Base-by-base conservation (phyloP, 30 jellyfish, hydroid and myxozoan species). In the Aurelia coerulea region DNA sequence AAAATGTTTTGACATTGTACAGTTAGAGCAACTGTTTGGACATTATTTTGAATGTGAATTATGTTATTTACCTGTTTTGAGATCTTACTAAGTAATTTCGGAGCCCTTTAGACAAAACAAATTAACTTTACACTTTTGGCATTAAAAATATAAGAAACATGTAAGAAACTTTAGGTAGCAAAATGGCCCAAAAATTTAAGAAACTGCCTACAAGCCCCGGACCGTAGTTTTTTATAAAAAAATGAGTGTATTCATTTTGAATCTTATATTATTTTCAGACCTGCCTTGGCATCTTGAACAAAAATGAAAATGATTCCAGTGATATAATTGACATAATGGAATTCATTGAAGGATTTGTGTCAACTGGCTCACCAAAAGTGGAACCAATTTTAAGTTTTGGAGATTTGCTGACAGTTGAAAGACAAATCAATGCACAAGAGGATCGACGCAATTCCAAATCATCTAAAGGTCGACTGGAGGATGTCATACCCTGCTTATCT, bases 401-500 rank as follows among this genome's bases (percentile, higher is more conserved):
- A 33, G 86, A 75, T 75, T 33, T 75, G 74, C 39, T 75, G 73
- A 75, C 86, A 50, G 86, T 75, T 51, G 86, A 75, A 53, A 56
- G 86, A 51, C 59, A 75, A 33, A 18, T 75, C 9, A 75, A 75
- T 75, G 86, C 86, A 50, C 73, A 51, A 51, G 86, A 75, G 74
- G 86, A 75, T 75, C 73, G 86, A 53, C 73, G 86, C 62, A 75
- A 75, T 75, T 75, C 86, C 74, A 75, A 5, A 7, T 5, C 62
- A 12, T 46, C 69, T n/a, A 53, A 56, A 51, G 86, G 37, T 4
- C 10, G 74, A 75, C 86, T 75, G 73, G 86, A 50, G 32, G 86
- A 33, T 10, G 59, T 75, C n/a, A 75, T 75, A 51, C 86, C 86
- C 54, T 75, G 86, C 63, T 12, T 75, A 18, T 50, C 86, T 10